These are phyloP conservation scores for Epinephelus fuscoguttatus DNA, from an alignment of 2,113 vertebrate species.

Conservation along the genomic window DNA sequence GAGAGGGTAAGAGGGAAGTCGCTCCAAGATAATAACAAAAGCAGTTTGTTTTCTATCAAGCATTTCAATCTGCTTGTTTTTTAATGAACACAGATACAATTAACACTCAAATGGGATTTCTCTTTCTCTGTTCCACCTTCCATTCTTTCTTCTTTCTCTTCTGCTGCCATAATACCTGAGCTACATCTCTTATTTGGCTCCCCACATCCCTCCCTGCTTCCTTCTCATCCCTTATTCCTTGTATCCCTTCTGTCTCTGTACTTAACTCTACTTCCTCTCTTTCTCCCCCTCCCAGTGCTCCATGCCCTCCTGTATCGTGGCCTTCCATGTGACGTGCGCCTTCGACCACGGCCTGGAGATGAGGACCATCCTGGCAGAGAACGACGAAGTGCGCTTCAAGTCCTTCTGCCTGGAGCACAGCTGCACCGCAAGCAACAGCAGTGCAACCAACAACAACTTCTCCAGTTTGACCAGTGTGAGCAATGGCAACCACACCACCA, in stretches of 20 bases:
- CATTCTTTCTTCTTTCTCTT: neutral
- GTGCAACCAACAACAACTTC: conserved; percentile 21
- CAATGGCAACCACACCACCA: conserved; percentile 44
- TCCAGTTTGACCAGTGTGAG: conserved; percentile 32
- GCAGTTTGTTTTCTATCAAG: neutral
- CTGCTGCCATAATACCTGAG: neutral
- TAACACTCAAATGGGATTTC: neutral
- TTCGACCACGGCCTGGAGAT: conserved; percentile 97
- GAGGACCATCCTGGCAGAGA: conserved; percentile 95
- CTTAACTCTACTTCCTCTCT: conserved; percentile 4
- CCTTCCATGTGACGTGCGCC: conserved; percentile 98
- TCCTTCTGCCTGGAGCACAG: conserved; percentile 98
- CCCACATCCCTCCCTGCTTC: neutral
- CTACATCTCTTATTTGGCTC: neutral
- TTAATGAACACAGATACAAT: neutral
- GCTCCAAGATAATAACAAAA: neutral
- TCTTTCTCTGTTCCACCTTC: neutral
- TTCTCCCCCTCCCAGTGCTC: conserved; percentile 88
- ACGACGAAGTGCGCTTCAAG: conserved; percentile 98
- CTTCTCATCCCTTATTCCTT: neutral
- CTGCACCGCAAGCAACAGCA: conserved; percentile 74
- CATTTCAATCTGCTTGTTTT: conserved; percentile 4
- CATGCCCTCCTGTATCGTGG: conserved; percentile 95
- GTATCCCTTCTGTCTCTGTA: neutral
- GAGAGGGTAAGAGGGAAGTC: neutral